phyloP scores from a whole-genome alignment of 1,140 invertebrate species.

The Drosophila gunungcola region DNA sequence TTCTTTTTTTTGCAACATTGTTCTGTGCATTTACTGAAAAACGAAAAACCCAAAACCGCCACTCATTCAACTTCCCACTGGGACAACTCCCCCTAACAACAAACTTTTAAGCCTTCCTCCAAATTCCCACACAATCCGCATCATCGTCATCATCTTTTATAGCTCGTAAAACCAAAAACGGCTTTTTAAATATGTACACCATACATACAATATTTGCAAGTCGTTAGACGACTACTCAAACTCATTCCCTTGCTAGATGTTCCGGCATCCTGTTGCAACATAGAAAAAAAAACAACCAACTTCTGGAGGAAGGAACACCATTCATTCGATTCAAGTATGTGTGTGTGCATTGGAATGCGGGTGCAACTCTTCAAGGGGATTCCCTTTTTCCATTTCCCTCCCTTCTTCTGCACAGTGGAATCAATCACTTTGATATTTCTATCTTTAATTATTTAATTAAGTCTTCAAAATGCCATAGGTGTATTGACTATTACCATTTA shows the following conservation, averaged over 20 bases:
- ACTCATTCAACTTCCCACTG: constrained; percentile 8
- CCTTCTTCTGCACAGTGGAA: constrained; percentile 33
- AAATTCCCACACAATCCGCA: constrained; percentile 31
- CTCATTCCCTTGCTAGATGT: constrained; percentile 17
- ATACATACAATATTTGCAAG: constrained; percentile 71
- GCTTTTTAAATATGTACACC: constrained; percentile 58
- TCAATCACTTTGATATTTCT: neutral
- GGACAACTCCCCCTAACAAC: neutral
- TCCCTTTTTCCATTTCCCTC: constrained; percentile 1
- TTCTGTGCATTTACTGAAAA: neutral
- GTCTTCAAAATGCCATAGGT: too few species aligned
- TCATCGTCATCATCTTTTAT: constrained; percentile 11
- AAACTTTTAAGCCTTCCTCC: constrained; percentile 8
- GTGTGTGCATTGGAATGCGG: constrained; percentile 56
- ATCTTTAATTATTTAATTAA: too few species aligned
- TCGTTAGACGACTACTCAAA: constrained; percentile 55
- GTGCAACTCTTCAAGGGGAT: constrained; percentile 42
- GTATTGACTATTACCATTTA: too few species aligned
- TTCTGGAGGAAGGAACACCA: constrained; percentile 36
- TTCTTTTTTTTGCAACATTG: neutral
- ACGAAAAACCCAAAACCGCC: neutral
- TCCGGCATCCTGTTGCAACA: constrained; percentile 42
- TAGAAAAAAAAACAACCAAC: constrained; percentile 19
- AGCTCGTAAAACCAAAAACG: constrained; percentile 48
- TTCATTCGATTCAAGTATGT: constrained; percentile 50